Evolutionary conservation across 2,797 vertebrate genomes (phyloP), one percentile per base, ranked within the genome.

Genomic region (Amphiprion clarkii): DNA sequence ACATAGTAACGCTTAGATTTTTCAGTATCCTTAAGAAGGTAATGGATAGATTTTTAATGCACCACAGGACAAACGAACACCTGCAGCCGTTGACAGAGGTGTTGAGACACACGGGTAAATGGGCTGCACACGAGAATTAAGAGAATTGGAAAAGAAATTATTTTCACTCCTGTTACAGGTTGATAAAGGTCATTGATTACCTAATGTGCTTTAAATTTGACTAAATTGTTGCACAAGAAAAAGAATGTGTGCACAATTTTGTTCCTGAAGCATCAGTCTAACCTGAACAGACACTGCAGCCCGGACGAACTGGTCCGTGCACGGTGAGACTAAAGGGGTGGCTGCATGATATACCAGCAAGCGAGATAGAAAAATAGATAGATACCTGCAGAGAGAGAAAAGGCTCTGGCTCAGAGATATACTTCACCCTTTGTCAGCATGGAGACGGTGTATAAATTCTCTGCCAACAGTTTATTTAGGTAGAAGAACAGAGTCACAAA

Each of bases 391-490:
- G 53, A 48, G 39, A 27, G 29, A 55, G 53, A 51, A 48, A 52
- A 39, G 67, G 57, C 14, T 56, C 21, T 4, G 23, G 53, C 39
- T 55, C 14, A 63, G 56, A 79, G 49, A 21, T 21, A 56, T 42
- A 59, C 61, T 51, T 79, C 65, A 58, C 13, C 51, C 62, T 71
- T 62, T 63, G 73, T 80, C 60, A 73, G 61, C 4, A 3, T 9
- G 23, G 66, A 62, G 71, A 67, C 16, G 19, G 10, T 55, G 39
- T 55, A 81, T 82, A 82, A 79, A 85, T 82, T 68, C 78, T 64
- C 81, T 13, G 40, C 63, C 74, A 60, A 61, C 33, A 60, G 79
- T 87, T 87, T 86, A 76, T 85, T 79, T 76, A 39, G 59, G 31
- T 55, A 25, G 66, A 61, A 58, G 36, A 39, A 79, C 23, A 70